phyloP scores from a whole-genome alignment of 1,140 invertebrate genomes.

The Rhopalosiphum maidis region DNA sequence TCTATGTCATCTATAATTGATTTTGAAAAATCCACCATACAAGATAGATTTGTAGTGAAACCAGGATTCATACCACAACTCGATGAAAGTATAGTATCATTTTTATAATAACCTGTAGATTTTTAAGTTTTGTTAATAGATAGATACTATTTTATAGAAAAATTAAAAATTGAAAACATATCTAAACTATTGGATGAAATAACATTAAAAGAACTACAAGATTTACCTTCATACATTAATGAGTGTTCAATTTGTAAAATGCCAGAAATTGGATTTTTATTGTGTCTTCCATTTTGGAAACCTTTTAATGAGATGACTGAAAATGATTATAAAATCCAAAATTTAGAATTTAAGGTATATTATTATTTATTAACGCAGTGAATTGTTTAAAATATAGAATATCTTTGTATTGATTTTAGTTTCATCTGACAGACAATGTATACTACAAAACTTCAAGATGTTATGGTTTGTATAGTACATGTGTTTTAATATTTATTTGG shows the following conservation, averaged over 20 bases:
- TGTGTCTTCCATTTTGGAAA: slow-evolving; percentile 73
- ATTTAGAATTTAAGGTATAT: slow-evolving; percentile 69
- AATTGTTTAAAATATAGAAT: not conserved
- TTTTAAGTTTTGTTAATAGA: not conserved
- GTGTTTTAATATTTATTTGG: too few species aligned
- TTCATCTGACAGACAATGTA: slow-evolving; percentile 32
- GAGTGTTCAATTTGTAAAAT: slow-evolving; percentile 79
- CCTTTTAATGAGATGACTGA: slow-evolving; percentile 63
- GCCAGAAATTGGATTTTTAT: slow-evolving; percentile 80
- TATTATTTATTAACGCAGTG: not conserved
- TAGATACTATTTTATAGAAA: slow-evolving; percentile 49
- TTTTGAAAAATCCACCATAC: slow-evolving; percentile 64
- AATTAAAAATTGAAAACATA: slow-evolving; percentile 52
- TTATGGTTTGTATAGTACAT: slow-evolving; percentile 31
- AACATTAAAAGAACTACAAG: slow-evolving; percentile 67
- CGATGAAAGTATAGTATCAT: slow-evolving; percentile 50
- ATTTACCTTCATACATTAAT: slow-evolving; percentile 71
- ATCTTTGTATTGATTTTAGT: slow-evolving; percentile 39
- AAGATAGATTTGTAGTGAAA: slow-evolving; percentile 45
- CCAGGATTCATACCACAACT: slow-evolving; percentile 39
- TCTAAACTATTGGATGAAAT: slow-evolving; percentile 54
- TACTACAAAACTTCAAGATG: slow-evolving; percentile 54
- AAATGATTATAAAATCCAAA: slow-evolving; percentile 68
- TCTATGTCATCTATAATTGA: slow-evolving; percentile 64
- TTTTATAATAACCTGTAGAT: not conserved